phyloP scores from a whole-genome alignment of 1,140 invertebrate genomes.

The Heliconius hewitsoni region DNA sequence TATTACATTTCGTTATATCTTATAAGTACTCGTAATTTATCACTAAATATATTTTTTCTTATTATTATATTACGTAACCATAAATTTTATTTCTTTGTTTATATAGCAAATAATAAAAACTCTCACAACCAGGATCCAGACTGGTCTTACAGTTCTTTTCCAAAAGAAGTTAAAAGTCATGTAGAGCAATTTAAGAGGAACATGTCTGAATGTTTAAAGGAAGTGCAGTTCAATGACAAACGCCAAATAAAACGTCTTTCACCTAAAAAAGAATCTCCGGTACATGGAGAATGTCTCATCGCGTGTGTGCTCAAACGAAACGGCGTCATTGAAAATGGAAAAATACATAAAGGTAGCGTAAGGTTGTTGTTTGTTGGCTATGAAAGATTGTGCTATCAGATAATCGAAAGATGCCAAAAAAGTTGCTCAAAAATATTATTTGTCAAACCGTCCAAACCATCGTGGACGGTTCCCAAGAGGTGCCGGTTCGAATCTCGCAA shows the following conservation, averaged over 20 bases:
- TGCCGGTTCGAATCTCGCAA: too few species aligned
- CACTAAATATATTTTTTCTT: neutral
- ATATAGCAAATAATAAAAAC: constrained; percentile 6
- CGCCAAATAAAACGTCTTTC: constrained; percentile 59
- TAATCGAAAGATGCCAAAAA: too few species aligned
- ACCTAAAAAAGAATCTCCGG: constrained; percentile 63
- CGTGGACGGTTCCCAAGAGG: too few species aligned
- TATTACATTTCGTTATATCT: too few species aligned
- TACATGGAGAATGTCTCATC: constrained; percentile 72
- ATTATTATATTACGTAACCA: neutral
- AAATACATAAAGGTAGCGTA: constrained; percentile 65
- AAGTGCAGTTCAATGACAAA: constrained; percentile 62
- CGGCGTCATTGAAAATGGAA: constrained; percentile 61
- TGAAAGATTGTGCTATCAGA: too few species aligned
- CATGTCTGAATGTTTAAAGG: constrained; percentile 71
- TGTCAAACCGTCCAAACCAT: too few species aligned
- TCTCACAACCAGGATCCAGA: constrained; percentile 49
- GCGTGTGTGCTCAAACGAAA: constrained; percentile 71
- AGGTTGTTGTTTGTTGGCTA: too few species aligned
- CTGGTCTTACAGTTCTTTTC: constrained; percentile 64
- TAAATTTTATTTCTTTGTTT: neutral
- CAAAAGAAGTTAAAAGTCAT: constrained; percentile 53
- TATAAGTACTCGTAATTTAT: constrained; percentile 35
- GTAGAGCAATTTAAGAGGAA: constrained; percentile 65
- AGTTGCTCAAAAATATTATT: too few species aligned